phyloP scores from a whole-genome alignment of 2,113 vertebrate species.

The Trachemys scripta region DNA sequence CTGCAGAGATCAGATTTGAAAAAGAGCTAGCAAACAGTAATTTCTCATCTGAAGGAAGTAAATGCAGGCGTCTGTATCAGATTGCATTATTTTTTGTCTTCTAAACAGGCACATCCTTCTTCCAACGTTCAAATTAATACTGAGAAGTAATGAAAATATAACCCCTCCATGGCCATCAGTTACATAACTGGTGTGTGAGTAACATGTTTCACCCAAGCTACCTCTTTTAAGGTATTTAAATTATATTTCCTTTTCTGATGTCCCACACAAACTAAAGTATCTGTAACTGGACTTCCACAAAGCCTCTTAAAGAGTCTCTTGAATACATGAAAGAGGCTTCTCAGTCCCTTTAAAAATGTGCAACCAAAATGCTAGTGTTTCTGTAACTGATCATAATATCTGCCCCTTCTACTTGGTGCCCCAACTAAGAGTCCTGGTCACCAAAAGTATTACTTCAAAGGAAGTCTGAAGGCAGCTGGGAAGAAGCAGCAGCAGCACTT shows the following conservation, averaged over 20 bases:
- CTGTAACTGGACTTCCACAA: background rate
- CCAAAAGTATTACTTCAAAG: background rate
- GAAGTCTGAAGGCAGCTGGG: background rate
- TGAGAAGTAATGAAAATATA: slow-evolving; percentile 28
- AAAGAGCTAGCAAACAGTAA: slow-evolving; percentile 60
- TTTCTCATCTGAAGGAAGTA: slow-evolving; percentile 51
- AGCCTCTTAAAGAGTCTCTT: slow-evolving; percentile 24
- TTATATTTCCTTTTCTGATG: slow-evolving; percentile 27
- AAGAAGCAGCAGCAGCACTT: background rate
- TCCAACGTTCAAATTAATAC: background rate
- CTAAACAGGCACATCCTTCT: background rate
- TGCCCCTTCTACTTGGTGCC: background rate
- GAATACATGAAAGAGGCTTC: background rate
- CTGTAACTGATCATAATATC: background rate
- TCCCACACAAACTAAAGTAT: background rate
- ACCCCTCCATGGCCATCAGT: background rate
- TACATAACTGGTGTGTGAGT: background rate
- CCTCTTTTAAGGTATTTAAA: slow-evolving; percentile 7
- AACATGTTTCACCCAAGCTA: background rate
- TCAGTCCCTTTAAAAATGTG: background rate
- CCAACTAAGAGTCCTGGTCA: background rate
- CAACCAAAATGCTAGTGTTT: background rate
- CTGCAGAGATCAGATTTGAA: slow-evolving; percentile 67
- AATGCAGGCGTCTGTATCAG: background rate
- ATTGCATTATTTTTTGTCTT: background rate